Percentiles rank a stretch among this genome's conserved stretches.
phyloP scores from a whole-genome alignment of 2,797 vertebrate genomes.

The Phylloscopus collybita region DNA sequence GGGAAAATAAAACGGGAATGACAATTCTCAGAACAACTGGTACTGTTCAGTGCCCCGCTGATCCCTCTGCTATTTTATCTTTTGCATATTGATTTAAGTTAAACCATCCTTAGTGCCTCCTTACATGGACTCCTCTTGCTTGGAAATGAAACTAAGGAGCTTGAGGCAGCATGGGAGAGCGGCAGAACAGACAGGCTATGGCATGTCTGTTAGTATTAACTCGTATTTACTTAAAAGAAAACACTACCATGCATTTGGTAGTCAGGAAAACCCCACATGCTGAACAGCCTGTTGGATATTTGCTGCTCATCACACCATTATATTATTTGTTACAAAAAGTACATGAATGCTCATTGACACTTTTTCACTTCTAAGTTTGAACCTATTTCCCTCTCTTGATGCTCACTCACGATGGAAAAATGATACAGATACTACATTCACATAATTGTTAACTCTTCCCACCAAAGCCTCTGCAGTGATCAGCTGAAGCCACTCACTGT shows the following conservation, averaged over 20 bases:
- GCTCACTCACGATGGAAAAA: constrained; percentile 6
- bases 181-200: neutral
- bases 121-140: neutral
- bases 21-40: neutral
- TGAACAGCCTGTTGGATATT: constrained; percentile 43
- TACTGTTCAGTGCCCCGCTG: neutral
- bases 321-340: constrained; percentile 27
- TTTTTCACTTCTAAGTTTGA: constrained; percentile 39
- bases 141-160: neutral
- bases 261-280: neutral
- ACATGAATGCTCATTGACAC: neutral
- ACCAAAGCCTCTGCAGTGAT: constrained; percentile 3
- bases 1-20: neutral
- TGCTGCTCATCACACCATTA: constrained; percentile 16
- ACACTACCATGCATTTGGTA: neutral
- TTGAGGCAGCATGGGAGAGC: neutral
- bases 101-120: neutral
- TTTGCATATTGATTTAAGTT: neutral
- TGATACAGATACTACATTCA: neutral
- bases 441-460: neutral
- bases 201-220: constrained; percentile 50
- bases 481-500: neutral
- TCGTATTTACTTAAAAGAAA: constrained; percentile 49
- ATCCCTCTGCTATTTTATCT: neutral
- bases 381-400: constrained; percentile 23